Evolutionary conservation across 2,888 invertebrate species (phyloP).

Genomic region (Argyra leucocephala): DNA sequence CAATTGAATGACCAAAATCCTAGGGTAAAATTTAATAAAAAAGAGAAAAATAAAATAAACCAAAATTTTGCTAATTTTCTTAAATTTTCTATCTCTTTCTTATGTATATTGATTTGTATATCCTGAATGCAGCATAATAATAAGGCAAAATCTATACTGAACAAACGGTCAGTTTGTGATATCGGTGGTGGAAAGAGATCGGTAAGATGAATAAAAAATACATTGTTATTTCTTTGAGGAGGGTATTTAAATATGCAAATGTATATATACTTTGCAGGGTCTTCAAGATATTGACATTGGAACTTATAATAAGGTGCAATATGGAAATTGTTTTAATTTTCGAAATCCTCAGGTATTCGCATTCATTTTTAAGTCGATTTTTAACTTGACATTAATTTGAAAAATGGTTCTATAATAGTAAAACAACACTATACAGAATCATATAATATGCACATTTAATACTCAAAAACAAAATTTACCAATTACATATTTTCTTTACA

Average conservation of each 20-base stretch:
- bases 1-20: constrained; percentile 11
- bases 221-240: background rate
- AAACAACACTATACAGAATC: too few species aligned
- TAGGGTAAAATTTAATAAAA: constrained; percentile 7
- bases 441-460: too few species aligned
- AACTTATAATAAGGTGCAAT: background rate
- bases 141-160: constrained; percentile 24
- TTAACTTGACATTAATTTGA: too few species aligned
- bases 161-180: constrained; percentile 25
- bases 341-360: background rate
- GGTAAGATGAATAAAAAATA: background rate
- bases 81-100: too few species aligned
- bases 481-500: too few species aligned
- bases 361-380: too few species aligned
- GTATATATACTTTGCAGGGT: background rate
- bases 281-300: background rate
- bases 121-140: background rate
- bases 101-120: too few species aligned
- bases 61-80: too few species aligned
- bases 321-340: background rate
- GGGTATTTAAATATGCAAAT: background rate
- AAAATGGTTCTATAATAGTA: too few species aligned
- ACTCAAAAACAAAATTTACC: too few species aligned
- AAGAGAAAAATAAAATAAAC: background rate
- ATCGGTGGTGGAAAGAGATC: constrained; percentile 23